Evolutionary conservation across 2,113 vertebrate genomes (phyloP).

Genomic region (Tachysurus vachellii): DNA sequence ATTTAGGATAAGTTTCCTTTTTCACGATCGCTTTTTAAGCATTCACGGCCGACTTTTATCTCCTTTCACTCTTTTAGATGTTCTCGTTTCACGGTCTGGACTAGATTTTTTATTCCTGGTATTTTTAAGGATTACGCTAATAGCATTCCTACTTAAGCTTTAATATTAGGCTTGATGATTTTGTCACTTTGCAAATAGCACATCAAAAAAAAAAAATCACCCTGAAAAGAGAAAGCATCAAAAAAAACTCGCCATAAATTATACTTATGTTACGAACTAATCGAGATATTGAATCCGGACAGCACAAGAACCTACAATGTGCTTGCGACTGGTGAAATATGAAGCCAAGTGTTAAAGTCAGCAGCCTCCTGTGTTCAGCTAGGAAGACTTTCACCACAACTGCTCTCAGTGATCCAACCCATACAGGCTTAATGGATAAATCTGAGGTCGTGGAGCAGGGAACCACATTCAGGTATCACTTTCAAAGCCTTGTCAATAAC

Average conservation of each 20-base stretch:
- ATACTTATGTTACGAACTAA: not conserved
- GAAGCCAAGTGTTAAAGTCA: not conserved
- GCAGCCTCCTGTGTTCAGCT: not conserved
- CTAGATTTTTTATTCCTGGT: conserved; percentile 43
- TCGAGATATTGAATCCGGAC: not conserved
- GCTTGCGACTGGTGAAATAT: not conserved
- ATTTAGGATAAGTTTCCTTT: conserved; percentile 56
- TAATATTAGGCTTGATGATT: conserved; percentile 17
- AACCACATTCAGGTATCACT: conserved; percentile 39
- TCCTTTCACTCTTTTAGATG: conserved; percentile 39
- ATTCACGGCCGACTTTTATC: conserved; percentile 30
- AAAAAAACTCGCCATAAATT: not conserved
- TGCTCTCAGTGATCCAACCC: conserved; percentile 15
- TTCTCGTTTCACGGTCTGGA: conserved; percentile 43
- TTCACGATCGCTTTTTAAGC: conserved; percentile 51
- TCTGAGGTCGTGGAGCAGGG: conserved; percentile 20
- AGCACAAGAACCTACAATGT: not conserved
- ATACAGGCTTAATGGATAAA: conserved; percentile 29
- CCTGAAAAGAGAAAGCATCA: conserved; percentile 15
- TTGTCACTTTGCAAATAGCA: conserved; percentile 20
- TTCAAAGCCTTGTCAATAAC: conserved; percentile 31
- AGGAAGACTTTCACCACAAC: not conserved
- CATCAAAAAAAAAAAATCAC: not conserved
- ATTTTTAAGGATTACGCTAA: conserved; percentile 51
- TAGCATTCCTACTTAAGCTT: conserved; percentile 50